These are phyloP conservation scores for Heliconius congener DNA, from an alignment of 1,140 invertebrate genomes.

Conservation along the genomic window DNA sequence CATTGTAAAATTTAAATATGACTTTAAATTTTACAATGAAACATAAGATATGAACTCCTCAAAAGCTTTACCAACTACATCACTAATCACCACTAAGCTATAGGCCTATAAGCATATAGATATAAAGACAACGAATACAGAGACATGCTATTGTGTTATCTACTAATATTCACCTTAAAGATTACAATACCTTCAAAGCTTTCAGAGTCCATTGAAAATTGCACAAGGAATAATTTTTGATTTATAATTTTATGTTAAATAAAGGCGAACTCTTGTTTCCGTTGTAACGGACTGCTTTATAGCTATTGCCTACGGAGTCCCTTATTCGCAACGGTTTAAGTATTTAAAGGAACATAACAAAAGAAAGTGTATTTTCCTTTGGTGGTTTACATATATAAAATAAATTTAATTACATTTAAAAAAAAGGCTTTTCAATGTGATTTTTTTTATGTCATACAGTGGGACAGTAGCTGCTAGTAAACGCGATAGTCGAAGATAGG, in stretches of 20 bases:
- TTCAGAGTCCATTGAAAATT: background rate
- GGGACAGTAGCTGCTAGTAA: too few relatives aligned
- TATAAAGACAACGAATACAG: background rate
- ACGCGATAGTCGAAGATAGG: too few relatives aligned
- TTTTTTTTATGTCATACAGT: background rate
- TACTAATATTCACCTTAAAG: constrained; percentile 14
- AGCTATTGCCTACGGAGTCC: background rate
- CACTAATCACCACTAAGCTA: background rate
- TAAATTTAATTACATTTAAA: background rate
- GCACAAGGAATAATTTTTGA: constrained; percentile 7
- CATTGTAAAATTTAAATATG: background rate
- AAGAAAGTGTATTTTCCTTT: background rate
- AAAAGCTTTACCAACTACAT: too few relatives aligned
- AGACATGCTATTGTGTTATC: background rate
- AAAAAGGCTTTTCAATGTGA: background rate
- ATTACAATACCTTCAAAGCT: constrained; percentile 3
- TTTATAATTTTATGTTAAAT: constrained; percentile 6
- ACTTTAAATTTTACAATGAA: too few relatives aligned
- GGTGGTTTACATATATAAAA: background rate
- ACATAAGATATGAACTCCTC: too few relatives aligned
- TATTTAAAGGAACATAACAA: constrained; percentile 3
- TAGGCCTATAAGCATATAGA: background rate
- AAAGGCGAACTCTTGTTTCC: background rate
- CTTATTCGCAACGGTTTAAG: background rate
- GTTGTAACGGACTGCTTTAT: background rate